A percentile compares a stretch with the other conserved stretches of the same genome.
phyloP scores from a whole-genome alignment of 1,140 invertebrate species.

The Pseudachorutes palmiensis region DNA sequence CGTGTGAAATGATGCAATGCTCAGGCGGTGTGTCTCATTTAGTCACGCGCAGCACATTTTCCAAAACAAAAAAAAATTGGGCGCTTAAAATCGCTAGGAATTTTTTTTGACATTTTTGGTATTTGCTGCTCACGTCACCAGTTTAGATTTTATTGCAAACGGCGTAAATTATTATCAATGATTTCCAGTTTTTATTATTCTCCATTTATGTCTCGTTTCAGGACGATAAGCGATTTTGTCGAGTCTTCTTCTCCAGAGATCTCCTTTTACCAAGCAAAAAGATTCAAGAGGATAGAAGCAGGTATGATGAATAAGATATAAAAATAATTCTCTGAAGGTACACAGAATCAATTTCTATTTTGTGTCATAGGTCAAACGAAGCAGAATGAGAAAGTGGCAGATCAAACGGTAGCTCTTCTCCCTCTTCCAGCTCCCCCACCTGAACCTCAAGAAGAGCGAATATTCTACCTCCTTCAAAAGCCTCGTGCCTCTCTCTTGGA shows the following conservation, averaged over 20 bases:
- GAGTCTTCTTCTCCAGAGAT: constrained; percentile 48
- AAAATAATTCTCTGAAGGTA: too few species aligned
- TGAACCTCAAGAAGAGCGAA: not conserved
- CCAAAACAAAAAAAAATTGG: too few species aligned
- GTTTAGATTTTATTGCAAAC: too few species aligned
- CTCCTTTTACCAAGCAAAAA: constrained; percentile 37
- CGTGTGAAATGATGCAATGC: too few species aligned
- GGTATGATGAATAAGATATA: constrained; percentile 27
- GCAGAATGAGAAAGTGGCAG: not conserved
- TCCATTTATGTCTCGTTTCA: constrained; percentile 39
- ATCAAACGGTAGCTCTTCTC: not conserved
- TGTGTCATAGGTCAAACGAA: too few species aligned
- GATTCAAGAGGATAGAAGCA: constrained; percentile 27
- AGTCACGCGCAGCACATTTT: too few species aligned
- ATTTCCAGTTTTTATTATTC: not conserved
- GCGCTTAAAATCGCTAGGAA: too few species aligned
- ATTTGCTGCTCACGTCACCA: too few species aligned
- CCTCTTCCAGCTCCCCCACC: not conserved
- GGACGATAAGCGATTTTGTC: constrained; percentile 56
- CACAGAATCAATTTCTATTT: too few species aligned
- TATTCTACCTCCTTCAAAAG: constrained; percentile 27
- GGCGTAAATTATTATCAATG: not conserved
- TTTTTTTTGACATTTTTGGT: too few species aligned
- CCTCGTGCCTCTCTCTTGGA: constrained; percentile 45
- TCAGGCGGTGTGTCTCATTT: too few species aligned